Evolutionary conservation across 2,888 invertebrate species (phyloP), one percentile per base, ranked within the genome.

Genomic region (Pedicia rivosa): DNA sequence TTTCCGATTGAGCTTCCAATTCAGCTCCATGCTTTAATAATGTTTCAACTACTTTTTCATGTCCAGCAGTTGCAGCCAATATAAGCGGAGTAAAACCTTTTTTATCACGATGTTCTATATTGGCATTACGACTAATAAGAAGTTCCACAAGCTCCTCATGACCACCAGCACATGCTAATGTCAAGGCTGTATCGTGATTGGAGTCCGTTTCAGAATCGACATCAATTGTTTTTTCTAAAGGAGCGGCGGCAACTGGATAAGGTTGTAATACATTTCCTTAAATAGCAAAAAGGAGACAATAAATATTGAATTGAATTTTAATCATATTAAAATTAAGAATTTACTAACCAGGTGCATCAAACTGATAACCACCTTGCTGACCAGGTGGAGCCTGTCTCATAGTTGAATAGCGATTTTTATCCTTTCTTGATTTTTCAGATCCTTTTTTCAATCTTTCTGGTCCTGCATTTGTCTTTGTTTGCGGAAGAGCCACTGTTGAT

Each of bases 11-110:
- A 24, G 97, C 97, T 60, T 98, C 98, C 49, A 98, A 81, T 56
- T 95, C 91, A n/a, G 95, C 95, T 44, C 82, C 83, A 61, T 87
- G 78, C 60, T 88, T 90, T 38, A 98, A 65, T 5, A 98, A 71
- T 48, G 90, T 82, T 51, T 95, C 94, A 8, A 95, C 95, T 16
- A 64, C 74, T 55, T 81, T 78, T 41, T 83, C 79, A 56, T 90
- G 88, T 1, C 97, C 97, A 14, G 94, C 95, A 10, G 97, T 95
- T 17, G 97, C 94, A 31, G 95, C 94, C 47, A 97, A 69, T 52
- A 97, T 97, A 28, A 98, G 68, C 1, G 98, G 95, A 0, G 97
- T 95, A 60, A 97, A 97, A 19, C 97, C 95, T 64, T 97, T 98
- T 63, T 97, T 98, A 62, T 98, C 97, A 20, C 94, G 74, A 61